Conservation (phyloP, 2,888 invertebrate species). For the Hololepta plana region DNA sequence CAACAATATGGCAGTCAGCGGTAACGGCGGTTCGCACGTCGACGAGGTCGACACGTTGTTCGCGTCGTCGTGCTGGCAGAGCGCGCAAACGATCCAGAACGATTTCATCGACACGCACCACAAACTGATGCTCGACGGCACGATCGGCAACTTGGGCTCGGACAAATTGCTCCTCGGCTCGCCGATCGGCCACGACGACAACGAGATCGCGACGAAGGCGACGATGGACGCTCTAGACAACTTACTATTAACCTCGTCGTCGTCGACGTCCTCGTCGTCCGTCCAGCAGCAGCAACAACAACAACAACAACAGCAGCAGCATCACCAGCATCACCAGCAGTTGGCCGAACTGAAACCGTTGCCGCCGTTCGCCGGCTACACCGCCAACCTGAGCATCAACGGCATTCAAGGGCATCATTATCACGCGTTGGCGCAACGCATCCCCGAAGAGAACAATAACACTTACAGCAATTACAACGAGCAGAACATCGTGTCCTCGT, state of each 20-base stretch:
- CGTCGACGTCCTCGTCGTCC: no score
- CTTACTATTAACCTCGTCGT: no score
- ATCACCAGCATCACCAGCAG: slow-evolving; percentile 42
- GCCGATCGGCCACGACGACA: slow-evolving; percentile 28
- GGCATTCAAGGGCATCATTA: slow-evolving; percentile 78
- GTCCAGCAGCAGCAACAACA: no score
- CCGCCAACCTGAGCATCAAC: slow-evolving; percentile 71
- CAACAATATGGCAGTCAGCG: slow-evolving; percentile 24
- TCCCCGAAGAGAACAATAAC: slow-evolving; percentile 55
- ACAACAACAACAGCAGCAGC: no score
- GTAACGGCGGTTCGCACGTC: slow-evolving; percentile 23
- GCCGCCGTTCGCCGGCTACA: slow-evolving; percentile 75
- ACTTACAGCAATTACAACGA: slow-evolving; percentile 33
- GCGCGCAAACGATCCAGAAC: slow-evolving; percentile 20
- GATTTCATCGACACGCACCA: slow-evolving; percentile 36
- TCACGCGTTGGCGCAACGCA: slow-evolving; percentile 62
- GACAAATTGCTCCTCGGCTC: slow-evolving; percentile 30
- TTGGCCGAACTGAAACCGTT: slow-evolving; percentile 71
- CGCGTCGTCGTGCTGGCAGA: slow-evolving; percentile 54
- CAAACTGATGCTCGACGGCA: slow-evolving; percentile 37
- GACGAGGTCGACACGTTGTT: slow-evolving; percentile 51
- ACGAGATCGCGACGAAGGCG: slow-evolving; percentile 25
- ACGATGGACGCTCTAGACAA: slow-evolving; percentile 55
- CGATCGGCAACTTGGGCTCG: slow-evolving; percentile 26
- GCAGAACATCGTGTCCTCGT: slow-evolving; percentile 57